A percentile compares a stretch with the other conserved stretches of the same genome.
phyloP scores from a whole-genome alignment of 1,140 invertebrate genomes.

The Drosophila kepulauana region DNA sequence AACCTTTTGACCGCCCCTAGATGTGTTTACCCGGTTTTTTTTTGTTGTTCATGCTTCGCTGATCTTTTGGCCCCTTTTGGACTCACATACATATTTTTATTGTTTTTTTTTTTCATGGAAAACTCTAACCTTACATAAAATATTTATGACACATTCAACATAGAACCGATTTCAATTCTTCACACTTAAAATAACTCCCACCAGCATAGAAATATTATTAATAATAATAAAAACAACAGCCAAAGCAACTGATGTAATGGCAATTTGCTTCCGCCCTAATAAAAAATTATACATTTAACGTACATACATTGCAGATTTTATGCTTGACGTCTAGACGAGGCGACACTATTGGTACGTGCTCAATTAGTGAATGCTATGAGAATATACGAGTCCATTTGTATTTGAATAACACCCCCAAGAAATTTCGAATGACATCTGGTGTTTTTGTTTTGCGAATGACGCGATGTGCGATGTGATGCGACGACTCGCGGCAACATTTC shows the following conservation, averaged over 20 bases:
- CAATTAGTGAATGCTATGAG: constrained; percentile 58
- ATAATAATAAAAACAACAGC: constrained; percentile 24
- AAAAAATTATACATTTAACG: constrained; percentile 59
- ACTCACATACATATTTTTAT: constrained; percentile 28
- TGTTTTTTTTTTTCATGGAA: constrained; percentile 43
- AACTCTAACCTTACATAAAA: constrained; percentile 63
- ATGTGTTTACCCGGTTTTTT: constrained; percentile 43
- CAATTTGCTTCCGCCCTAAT: constrained; percentile 69
- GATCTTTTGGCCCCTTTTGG: constrained; percentile 7
- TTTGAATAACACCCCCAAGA: constrained; percentile 33
- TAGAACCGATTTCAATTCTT: constrained; percentile 41
- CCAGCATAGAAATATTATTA: neutral
- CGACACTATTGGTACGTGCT: constrained; percentile 80
- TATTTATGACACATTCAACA: neutral
- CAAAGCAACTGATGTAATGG: constrained; percentile 51
- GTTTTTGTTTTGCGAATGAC: constrained; percentile 8
- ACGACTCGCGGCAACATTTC: constrained; percentile 52
- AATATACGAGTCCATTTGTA: neutral
- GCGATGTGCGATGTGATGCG: constrained; percentile 1
- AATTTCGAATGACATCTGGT: constrained; percentile 58
- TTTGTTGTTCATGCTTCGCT: constrained; percentile 44
- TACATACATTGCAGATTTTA: constrained; percentile 74
- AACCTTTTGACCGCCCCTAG: constrained; percentile 19
- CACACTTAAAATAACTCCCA: constrained; percentile 15
- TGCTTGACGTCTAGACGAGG: constrained; percentile 80